phyloP scores from a whole-genome alignment of 2,113 vertebrate genomes.

The Proteles cristata region DNA sequence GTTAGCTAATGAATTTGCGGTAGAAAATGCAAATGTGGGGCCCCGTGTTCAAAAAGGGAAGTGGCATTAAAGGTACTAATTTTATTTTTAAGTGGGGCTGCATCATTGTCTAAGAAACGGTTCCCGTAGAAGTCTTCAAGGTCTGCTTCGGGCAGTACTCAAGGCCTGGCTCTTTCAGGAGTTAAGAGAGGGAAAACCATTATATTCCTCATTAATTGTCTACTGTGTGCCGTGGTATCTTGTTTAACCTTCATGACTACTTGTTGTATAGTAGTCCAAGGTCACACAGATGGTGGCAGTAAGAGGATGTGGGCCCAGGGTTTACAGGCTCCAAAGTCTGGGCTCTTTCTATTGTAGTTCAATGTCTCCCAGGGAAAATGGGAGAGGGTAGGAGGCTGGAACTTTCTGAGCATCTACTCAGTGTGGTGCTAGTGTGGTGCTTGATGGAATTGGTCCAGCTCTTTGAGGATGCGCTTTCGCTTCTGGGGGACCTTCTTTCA shows the following conservation, averaged over 20 bases:
- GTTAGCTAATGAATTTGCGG: neutral
- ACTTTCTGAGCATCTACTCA: neutral
- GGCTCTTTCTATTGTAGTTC: neutral
- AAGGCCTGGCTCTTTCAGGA: neutral
- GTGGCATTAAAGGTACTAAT: neutral
- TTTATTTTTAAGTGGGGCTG: neutral
- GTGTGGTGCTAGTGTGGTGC: neutral
- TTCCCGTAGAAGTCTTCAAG: neutral
- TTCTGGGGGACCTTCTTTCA: neutral
- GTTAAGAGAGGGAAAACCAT: neutral
- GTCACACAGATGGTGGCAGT: neutral
- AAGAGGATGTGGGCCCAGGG: neutral
- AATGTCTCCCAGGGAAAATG: neutral
- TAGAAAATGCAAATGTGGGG: neutral
- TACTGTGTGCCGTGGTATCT: neutral
- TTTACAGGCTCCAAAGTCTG: neutral
- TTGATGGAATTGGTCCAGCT: neutral
- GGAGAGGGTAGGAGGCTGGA: neutral
- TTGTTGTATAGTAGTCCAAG: neutral
- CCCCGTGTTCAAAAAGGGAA: neutral
- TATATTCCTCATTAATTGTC: neutral
- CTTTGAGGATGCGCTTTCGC: neutral
- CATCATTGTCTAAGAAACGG: neutral
- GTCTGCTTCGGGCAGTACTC: neutral
- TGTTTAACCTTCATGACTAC: neutral